Evolutionary conservation across 2,888 invertebrate genomes (phyloP), one percentile per base, ranked within the genome.

Genomic region (Apotomis turbidana): DNA sequence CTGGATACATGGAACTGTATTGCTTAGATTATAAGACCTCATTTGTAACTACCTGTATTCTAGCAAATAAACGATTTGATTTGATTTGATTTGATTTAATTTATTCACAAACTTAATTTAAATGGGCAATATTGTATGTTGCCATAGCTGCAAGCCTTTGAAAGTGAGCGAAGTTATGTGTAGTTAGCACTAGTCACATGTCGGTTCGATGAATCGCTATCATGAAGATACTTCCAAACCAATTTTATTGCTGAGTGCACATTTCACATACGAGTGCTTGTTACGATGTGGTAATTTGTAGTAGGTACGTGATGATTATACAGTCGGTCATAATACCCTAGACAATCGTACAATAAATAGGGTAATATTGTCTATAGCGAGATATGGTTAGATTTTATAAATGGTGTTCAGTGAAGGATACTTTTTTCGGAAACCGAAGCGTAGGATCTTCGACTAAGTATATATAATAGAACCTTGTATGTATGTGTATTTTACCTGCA

Each of bases 401-500:
- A 27, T 27, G 27, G 27, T 27, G 27, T 27, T 27, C 1, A 27
- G 1, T 27, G 27, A 27, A 27, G 27, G 27, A 27, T 27, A 27
- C 27, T 27, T 27, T 27, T 27, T 27, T 27, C 27, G 27, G 27
- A 2, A 27, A 27, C 27, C 27, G 27, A 15, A 15, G 15, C 15
- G 15, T 15, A 15, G 15, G 15, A 27, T 2, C 27, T 27, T 27
- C 27, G 27, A 27, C 27, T 27, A 27, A 27, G 27, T 27, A 27
- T 27, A 27, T 27, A 27, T 27, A 27, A 27, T 27, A 27, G 1
- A 27, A 27, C 27, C 27, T 27, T 27, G 2, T 27, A 27, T 27
- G 27, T 27, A 27, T 27, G 27, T 27, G 27, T 27, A 41, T 41
- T 6, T 41, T 41, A 90, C 93, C 91, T 92, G 90, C 89, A 93